Evolutionary conservation across 2,888 invertebrate genomes (phyloP), one percentile per base, ranked within the genome.

Genomic region (Caenorhabditis parvicauda): DNA sequence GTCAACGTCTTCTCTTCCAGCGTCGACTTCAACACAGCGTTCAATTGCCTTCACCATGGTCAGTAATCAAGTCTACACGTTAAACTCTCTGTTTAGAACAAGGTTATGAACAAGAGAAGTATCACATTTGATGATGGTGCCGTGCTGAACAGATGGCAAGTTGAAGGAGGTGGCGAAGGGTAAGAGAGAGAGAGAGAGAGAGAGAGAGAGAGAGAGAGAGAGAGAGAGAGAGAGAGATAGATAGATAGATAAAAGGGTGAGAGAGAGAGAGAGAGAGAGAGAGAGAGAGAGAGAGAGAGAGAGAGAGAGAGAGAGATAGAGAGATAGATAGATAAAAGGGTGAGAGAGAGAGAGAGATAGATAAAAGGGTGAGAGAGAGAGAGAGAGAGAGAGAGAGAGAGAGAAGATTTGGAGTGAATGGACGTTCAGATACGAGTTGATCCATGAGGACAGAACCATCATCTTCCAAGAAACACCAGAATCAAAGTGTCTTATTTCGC

Each of bases 251-350:
- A 7, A 7, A 19, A 45, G 45, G 25, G 19, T 21, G 6, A 21
- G 29, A 45, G 17, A 39, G 4, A 14, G 4, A 27, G 45, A 46
- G 41, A 45, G 22, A 25, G 22, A 19, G 25, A 45, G 38, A 21
- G 41, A 54, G 29, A 38, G 22, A 50, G 21, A 29, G 21, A 3
- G 14, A 42, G 21, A 51, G 50, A 50, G 41, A 44, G 27, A 44
- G 24, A 47, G 24, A 47, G 47, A 47, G 38, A 32, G 35, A 32
- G 24, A 19, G 38, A 32, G 38, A 29, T 4, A 28, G 25, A 48
- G 39, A 27, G 48, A 28, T 29, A 39, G 27, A 32, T 28, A 22
- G 39, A 39, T 27, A 38, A 38, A 28, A 5, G 51, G 21, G 17
- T 37, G 37, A 37, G 48, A 4, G 37, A 3, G 41, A 29, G 29